Percentiles rank a stretch among this genome's conserved stretches.
Conservation (phyloP, 2,888 invertebrate species). For the Hyposoter dolosus region DNA sequence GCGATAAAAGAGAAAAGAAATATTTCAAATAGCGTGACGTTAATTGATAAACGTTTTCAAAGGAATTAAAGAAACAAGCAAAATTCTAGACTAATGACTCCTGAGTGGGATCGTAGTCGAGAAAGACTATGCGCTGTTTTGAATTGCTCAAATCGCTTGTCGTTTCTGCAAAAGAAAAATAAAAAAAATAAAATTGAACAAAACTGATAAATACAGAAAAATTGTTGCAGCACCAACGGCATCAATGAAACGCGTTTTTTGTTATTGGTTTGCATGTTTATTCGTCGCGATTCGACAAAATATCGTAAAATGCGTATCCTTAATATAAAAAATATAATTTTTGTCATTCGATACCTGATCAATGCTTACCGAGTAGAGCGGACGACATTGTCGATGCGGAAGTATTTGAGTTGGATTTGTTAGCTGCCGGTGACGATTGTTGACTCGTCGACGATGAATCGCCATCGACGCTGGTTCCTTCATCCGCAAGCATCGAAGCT, state of each 20-base stretch:
- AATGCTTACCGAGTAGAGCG: conserved; percentile 80
- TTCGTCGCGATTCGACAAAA: not conserved
- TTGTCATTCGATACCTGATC: conserved; percentile 62
- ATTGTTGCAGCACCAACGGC: not conserved
- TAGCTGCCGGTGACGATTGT: conserved; percentile 74
- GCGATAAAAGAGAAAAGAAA: not conserved
- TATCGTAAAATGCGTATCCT: not conserved
- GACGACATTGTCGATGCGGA: conserved; percentile 77
- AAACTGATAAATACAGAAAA: not conserved
- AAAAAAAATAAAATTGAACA: conserved; percentile 53
- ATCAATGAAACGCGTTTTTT: not conserved
- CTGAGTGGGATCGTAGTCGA: conserved; percentile 70
- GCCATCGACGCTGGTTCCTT: conserved; percentile 80
- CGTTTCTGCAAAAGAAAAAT: conserved; percentile 69
- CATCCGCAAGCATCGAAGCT: conserved; percentile 91
- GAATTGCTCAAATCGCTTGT: conserved; percentile 58
- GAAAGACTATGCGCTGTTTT: conserved; percentile 65
- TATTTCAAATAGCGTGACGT: not conserved
- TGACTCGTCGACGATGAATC: conserved; percentile 80
- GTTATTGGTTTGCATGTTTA: not conserved
- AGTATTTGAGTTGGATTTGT: conserved; percentile 76
- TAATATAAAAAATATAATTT: not conserved
- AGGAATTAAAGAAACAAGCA: conserved; percentile 2
- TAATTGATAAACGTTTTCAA: not conserved
- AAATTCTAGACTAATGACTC: conserved; percentile 73